Percentiles rank a stretch among this genome's conserved stretches.
Conservation (phyloP, 2,113 vertebrate species). For the Cranoglanis bouderius region DNA sequence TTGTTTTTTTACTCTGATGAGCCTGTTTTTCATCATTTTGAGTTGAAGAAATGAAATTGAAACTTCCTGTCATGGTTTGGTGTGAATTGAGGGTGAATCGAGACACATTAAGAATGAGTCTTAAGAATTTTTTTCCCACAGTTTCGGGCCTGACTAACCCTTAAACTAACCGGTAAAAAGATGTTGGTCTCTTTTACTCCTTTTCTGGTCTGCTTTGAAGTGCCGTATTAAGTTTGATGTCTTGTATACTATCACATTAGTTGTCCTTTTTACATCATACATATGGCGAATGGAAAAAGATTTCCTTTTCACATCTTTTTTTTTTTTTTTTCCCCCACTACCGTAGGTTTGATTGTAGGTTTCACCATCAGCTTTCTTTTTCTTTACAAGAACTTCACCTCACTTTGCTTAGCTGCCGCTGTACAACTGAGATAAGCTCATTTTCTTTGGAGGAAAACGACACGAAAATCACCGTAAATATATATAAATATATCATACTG, state of each 20-base stretch:
- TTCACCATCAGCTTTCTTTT: background rate
- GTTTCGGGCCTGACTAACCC: background rate
- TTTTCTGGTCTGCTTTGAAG: background rate
- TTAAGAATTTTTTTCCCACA: background rate
- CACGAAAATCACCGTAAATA: background rate
- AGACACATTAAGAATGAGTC: background rate
- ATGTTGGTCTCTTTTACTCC: background rate
- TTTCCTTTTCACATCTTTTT: no score
- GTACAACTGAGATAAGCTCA: background rate
- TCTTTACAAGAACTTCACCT: background rate
- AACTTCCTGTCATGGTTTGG: background rate
- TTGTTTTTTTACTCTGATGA: no score
- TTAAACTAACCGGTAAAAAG: background rate
- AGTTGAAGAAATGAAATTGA: background rate
- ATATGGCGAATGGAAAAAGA: background rate
- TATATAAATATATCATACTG: background rate
- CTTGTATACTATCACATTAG: background rate
- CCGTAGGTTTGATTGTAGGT: background rate
- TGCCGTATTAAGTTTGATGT: background rate
- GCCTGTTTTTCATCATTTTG: background rate
- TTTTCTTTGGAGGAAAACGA: background rate
- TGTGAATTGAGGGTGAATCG: background rate
- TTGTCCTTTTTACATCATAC: background rate
- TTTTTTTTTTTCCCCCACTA: no score
- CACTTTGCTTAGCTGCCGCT: background rate